Evolutionary conservation across 2,797 vertebrate species (phyloP), one percentile per base, ranked within the genome.

Genomic region (Miichthys miiuy): DNA sequence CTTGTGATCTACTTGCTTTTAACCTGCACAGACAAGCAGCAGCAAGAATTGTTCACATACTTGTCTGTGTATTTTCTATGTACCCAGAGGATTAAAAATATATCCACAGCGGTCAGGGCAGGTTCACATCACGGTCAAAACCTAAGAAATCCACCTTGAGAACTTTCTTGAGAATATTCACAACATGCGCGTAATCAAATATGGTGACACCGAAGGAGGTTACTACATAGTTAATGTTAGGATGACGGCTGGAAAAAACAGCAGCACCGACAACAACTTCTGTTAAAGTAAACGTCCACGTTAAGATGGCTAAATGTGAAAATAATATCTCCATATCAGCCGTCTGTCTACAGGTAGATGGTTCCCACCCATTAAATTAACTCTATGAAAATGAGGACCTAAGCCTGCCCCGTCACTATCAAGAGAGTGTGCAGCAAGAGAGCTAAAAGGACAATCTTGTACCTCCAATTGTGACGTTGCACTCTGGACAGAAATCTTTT

Each of bases 1-100:
- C 64, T 79, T 38, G 71, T 62, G 65, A 73, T 68, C 27, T 23
- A 20, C 47, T 68, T 70, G 47, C 69, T 67, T 70, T 74, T 67
- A 9, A 61, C 23, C n/a, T 42, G 17, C 73, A 70, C 68, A 60
- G 69, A 75, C 67, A 41, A 52, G 62, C 1, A 54, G 54, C 41
- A 48, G 55, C 56, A 42, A 38, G 34, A 38, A 8, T 50, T 72
- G 47, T 27, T 72, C 47, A 46, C 34, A 48, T 64, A 70, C 34
- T 46, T 74, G 14, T 52, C 20, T 23, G 41, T 58, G 34, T 58
- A 51, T 12, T 81, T 52, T 50, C 17, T 70, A 46, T 34, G 5
- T 56, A 57, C 4, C 57, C 62, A 10, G 11, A 18, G 44, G 68
- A 48, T 74, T 72, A 41, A 52, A 69, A 52, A 57, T 27, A 48